A percentile compares a stretch with the other conserved stretches of the same genome.
Evolutionary conservation across 2,113 vertebrate genomes (phyloP).

Genomic region (Clarias magur): DNA sequence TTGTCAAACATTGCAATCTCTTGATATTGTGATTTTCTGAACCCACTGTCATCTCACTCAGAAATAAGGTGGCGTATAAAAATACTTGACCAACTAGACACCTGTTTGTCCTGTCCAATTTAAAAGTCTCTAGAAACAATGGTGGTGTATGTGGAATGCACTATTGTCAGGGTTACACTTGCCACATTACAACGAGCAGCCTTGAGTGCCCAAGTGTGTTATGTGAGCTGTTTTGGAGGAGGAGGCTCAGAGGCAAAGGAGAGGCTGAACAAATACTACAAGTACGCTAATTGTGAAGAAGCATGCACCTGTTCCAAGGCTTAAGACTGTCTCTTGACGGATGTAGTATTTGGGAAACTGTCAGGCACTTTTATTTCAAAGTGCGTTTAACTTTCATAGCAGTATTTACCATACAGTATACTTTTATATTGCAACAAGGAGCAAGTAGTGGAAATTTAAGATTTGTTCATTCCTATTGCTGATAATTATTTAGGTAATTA

Average conservation of each 20-base stretch:
- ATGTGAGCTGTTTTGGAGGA: slow-evolving; percentile 29
- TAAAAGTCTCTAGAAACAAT: slow-evolving; percentile 14
- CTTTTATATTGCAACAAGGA: background rate
- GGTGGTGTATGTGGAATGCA: slow-evolving; percentile 22
- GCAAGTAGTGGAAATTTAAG: background rate
- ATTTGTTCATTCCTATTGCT: background rate
- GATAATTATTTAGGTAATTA: background rate
- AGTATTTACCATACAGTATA: background rate
- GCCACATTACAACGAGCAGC: slow-evolving; percentile 15
- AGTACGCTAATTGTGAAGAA: background rate
- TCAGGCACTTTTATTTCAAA: background rate
- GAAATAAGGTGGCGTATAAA: background rate
- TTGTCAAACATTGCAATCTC: slow-evolving; percentile 7
- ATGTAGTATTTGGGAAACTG: background rate
- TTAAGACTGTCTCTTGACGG: background rate
- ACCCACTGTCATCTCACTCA: background rate
- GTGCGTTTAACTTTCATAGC: background rate
- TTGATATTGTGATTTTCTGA: background rate
- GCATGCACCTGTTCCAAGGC: background rate
- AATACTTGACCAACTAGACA: slow-evolving; percentile 12
- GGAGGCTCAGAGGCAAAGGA: background rate
- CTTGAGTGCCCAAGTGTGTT: slow-evolving; percentile 44
- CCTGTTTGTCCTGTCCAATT: slow-evolving; percentile 8
- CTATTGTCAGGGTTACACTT: slow-evolving; percentile 32
- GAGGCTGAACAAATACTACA: slow-evolving; percentile 21